Percentiles rank a stretch among this genome's conserved stretches.
phyloP scores from a whole-genome alignment of 1,140 invertebrate species.

The Hestina assimilis region DNA sequence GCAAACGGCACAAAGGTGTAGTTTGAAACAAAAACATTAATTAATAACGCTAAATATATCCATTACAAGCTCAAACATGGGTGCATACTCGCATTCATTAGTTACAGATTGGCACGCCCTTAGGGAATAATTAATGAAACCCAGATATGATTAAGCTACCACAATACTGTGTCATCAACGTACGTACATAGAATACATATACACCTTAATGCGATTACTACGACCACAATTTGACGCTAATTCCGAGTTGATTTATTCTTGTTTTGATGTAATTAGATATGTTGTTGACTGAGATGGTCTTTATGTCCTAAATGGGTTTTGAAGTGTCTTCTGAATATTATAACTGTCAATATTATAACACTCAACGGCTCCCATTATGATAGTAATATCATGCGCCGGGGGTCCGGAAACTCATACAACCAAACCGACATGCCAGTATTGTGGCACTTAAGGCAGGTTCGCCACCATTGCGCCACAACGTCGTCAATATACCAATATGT shows the following conservation, averaged over 20 bases:
- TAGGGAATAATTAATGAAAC: conserved; percentile 62
- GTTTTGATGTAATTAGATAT: conserved; percentile 18
- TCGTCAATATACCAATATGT: too few species aligned
- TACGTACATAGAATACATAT: conserved; percentile 18
- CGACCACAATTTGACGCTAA: conserved; percentile 40
- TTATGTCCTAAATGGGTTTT: neutral
- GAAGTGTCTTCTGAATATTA: neutral
- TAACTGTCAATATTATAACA: too few species aligned
- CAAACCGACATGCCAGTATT: too few species aligned
- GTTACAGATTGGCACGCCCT: conserved; percentile 39
- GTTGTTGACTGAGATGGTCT: neutral
- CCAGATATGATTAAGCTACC: conserved; percentile 63
- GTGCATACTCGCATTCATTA: conserved; percentile 37
- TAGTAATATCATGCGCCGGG: too few species aligned
- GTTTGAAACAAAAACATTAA: neutral
- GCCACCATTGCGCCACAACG: too few species aligned
- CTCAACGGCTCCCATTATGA: too few species aligned
- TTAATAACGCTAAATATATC: neutral
- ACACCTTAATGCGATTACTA: conserved; percentile 39
- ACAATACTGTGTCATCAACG: conserved; percentile 62
- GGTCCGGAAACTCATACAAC: too few species aligned
- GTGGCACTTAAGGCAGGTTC: too few species aligned
- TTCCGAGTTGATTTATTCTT: conserved; percentile 32
- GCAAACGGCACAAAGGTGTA: too few species aligned
- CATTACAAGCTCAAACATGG: conserved; percentile 17